Evolutionary conservation across 2,113 vertebrate genomes (phyloP).

Genomic region (Atlantisia rogersi): DNA sequence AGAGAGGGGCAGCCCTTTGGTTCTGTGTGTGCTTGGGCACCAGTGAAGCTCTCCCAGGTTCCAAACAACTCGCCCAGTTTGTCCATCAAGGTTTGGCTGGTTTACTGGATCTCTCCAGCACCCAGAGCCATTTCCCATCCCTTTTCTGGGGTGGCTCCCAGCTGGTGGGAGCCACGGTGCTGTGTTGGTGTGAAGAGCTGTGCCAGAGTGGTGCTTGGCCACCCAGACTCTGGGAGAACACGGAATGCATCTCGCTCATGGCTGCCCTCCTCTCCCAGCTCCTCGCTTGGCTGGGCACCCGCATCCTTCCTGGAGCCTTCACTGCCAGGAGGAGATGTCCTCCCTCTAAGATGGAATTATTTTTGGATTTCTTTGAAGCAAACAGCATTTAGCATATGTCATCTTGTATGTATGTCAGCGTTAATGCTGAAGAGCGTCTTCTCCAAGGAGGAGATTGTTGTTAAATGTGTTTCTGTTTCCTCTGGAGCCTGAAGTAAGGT

Average conservation of each 20-base stretch:
- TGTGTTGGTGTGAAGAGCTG: neutral
- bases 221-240: neutral
- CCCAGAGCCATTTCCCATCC: neutral
- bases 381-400: slow-evolving; percentile 52
- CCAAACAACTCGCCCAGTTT: neutral
- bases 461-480: neutral
- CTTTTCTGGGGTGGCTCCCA: neutral
- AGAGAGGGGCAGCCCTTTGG: neutral
- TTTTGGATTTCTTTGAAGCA: slow-evolving; percentile 59
- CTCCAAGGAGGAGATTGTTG: neutral
- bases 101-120: neutral
- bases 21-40: neutral
- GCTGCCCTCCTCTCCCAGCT: neutral
- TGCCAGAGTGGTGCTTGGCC: neutral
- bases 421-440: neutral
- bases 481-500: neutral
- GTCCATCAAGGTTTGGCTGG: neutral
- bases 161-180: neutral
- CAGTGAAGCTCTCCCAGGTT: accelerated
- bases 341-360: neutral
- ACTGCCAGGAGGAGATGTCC: neutral
- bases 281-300: neutral
- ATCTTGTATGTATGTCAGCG: slow-evolving; percentile 26
- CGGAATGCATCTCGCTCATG: neutral
- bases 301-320: neutral